A percentile compares a stretch with the other conserved stretches of the same genome.
These are phyloP conservation scores for Pollenia amentaria DNA, from an alignment of 2,888 invertebrate species.

Conservation along the genomic window DNA sequence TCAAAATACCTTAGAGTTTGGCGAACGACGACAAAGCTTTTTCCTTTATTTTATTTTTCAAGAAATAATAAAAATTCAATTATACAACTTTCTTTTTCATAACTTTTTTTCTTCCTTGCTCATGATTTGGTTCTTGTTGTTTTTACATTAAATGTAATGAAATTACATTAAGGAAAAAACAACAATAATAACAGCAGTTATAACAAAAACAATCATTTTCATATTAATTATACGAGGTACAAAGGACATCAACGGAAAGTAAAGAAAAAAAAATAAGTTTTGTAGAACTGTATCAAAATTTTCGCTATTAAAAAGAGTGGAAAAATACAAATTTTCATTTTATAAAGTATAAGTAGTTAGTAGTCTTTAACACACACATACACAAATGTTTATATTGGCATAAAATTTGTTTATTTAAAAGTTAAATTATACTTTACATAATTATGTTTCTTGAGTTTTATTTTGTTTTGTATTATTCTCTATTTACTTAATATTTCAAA, in stretches of 20 bases:
- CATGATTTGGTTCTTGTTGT: constrained; percentile 28
- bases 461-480: neutral
- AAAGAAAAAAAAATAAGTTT: neutral
- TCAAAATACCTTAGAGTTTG: constrained; percentile 11
- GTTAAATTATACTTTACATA: constrained; percentile 37
- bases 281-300: constrained; percentile 1
- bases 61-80: constrained; percentile 72
- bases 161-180: constrained; percentile 60
- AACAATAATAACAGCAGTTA: constrained; percentile 29
- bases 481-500: constrained; percentile 11
- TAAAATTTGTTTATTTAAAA: constrained; percentile 46
- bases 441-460: constrained; percentile 8
- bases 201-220: constrained; percentile 61
- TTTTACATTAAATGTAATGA: constrained; percentile 60
- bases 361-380: constrained; percentile 16
- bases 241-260: neutral
- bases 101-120: constrained; percentile 32
- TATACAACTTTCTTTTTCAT: constrained; percentile 71
- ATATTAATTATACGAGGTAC: constrained; percentile 51
- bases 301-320: constrained; percentile 9
- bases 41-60: constrained; percentile 4
- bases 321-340: constrained; percentile 37
- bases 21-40: constrained; percentile 24
- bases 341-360: constrained; percentile 43
- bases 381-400: neutral